Conservation (phyloP, 2,888 invertebrate genomes). For the Ochropleura leucogaster region DNA sequence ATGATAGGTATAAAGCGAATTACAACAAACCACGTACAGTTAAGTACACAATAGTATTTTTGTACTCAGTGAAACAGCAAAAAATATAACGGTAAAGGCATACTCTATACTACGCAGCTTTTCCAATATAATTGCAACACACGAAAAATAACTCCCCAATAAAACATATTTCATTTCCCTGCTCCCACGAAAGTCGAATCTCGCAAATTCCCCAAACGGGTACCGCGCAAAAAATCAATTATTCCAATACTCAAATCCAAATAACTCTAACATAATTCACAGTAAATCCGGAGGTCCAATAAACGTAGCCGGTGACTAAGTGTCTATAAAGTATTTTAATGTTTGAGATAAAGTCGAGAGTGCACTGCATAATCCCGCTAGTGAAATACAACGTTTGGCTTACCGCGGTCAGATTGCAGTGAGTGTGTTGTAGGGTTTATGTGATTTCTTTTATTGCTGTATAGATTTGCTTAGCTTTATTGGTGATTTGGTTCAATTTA, state of each 20-base stretch:
- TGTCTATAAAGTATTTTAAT: constrained; percentile 80
- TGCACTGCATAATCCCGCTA: constrained; percentile 63
- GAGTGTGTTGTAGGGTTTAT: constrained; percentile 67
- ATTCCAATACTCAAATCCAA: constrained; percentile 55
- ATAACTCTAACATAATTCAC: constrained; percentile 54
- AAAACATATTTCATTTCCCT: constrained; percentile 11
- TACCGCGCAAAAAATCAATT: constrained; percentile 54
- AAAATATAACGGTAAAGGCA: no score
- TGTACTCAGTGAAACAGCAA: neutral
- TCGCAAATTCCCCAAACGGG: constrained; percentile 19
- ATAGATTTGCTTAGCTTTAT: constrained; percentile 59
- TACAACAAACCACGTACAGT: no score
- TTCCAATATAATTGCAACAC: neutral
- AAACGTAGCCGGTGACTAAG: constrained; percentile 64
- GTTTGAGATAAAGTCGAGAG: constrained; percentile 74
- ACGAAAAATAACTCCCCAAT: constrained; percentile 31
- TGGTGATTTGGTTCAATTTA: constrained; percentile 52
- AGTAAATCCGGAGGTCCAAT: constrained; percentile 54
- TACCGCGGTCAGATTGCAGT: constrained; percentile 62
- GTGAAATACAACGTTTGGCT: constrained; percentile 71
- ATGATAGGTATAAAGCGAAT: no score
- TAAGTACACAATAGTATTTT: neutral
- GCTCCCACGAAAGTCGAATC: constrained; percentile 21
- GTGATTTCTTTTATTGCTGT: constrained; percentile 68
- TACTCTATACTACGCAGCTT: neutral